Percentiles rank a stretch among this genome's conserved stretches.
Evolutionary conservation across 2,888 invertebrate species (phyloP).

Genomic region (Ochropleura plecta): DNA sequence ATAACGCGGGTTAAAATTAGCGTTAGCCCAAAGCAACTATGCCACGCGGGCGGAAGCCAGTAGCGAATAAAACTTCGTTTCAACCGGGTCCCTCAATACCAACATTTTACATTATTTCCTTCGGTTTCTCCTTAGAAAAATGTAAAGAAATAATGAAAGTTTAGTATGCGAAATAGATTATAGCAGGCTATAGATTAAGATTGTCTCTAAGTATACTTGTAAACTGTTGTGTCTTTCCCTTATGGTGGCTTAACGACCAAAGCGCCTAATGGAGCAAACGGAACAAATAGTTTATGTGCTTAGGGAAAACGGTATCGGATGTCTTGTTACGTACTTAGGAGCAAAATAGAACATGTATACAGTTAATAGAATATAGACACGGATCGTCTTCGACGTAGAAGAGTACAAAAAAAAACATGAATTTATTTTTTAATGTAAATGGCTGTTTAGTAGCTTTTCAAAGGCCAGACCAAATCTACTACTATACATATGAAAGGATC

Average conservation of each 20-base stretch:
- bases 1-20: too few relatives aligned
- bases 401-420: background rate
- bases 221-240: constrained; percentile 7
- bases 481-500: too few relatives aligned
- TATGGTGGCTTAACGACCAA: constrained; percentile 28
- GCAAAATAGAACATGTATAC: background rate
- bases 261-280: constrained; percentile 37
- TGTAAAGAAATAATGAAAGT: too few relatives aligned
- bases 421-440: background rate
- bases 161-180: constrained; percentile 31
- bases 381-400: background rate
- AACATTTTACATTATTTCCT: too few relatives aligned
- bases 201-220: background rate
- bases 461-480: too few relatives aligned
- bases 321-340: background rate
- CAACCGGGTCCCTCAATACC: too few relatives aligned
- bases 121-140: too few relatives aligned
- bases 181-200: background rate
- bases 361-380: background rate
- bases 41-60: too few relatives aligned
- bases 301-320: constrained; percentile 18
- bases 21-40: too few relatives aligned
- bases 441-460: too few relatives aligned
- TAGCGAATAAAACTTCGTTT: too few relatives aligned
- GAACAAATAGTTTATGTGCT: constrained; percentile 35